Base-by-base conservation (phyloP, 2,888 invertebrate genomes). In the Pharmacophagus antenor region DNA sequence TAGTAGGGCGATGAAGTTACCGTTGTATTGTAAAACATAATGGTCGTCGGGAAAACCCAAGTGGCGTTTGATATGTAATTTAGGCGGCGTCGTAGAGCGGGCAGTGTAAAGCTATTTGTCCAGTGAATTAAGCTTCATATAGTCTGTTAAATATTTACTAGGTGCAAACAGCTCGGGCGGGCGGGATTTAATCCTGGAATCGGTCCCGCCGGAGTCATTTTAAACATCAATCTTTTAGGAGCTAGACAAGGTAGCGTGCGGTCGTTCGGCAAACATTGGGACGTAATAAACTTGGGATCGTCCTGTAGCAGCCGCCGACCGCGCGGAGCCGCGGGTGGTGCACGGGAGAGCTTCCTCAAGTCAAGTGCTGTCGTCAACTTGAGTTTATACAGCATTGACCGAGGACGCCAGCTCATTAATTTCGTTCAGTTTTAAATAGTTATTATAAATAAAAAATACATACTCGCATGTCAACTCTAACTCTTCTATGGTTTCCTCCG, bases 111-210 rank as follows among this genome's bases (percentile, higher is more conserved):
- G 27, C 31, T 52, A 23, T 52, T 53, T 10, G 44, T 47, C 46
- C 17, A 53, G 52, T 17, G 10, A 15, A 22, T 46, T 27, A 17
- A 54, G 27, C 20, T 20, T 8, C 25, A 31, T 17, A 47, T 47
- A 20, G 46, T 31, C 21, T 47, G 8, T 37, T 37, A 48, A 48
- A 37, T 37, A 48, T 56, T 56, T 37, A 31, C 22, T 22, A 47
- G 47, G 55, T 56, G 47, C n/a, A 27, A 56, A 56, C 55, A 18
- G n/a, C n/a, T 37, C 6, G 37, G 37, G 37, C n/a, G n/a, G 15
- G n/a, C 37, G 37, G 37, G 2, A 25, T 22, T 22, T 56, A 48
- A 48, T 48, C 31, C 47, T 31, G 12, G 15, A 23, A 41, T 20
- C 21, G 46, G 47, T 56, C 56, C 48, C 53, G 4, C 22, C 37